phyloP scores from a whole-genome alignment of 1,140 invertebrate species.

The Galleria mellonella region DNA sequence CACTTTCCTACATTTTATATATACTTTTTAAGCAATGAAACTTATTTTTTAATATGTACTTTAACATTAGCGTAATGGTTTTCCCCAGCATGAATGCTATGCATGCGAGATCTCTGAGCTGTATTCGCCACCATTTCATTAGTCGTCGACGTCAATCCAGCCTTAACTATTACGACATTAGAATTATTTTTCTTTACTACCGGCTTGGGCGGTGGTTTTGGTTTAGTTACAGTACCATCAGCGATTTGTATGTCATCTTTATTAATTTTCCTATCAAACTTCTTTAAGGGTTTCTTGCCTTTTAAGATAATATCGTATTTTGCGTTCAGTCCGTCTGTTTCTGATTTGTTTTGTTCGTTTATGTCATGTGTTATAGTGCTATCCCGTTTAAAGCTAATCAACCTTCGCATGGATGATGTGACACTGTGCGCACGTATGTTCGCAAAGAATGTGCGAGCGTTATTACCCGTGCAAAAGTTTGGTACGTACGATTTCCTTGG shows the following conservation, averaged over 20 bases:
- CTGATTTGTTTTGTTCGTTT: not conserved
- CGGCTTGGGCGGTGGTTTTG: conserved; percentile 1
- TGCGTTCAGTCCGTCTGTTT: not conserved
- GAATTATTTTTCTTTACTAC: conserved; percentile 19
- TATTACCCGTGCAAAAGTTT: conserved; percentile 11
- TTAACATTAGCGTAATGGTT: conserved; percentile 11
- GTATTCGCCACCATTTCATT: conserved; percentile 66
- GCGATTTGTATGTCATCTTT: conserved; percentile 14
- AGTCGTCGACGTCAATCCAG: conserved; percentile 81
- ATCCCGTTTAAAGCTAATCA: conserved; percentile 24
- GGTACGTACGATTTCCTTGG: conserved; percentile 82
- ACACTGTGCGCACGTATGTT: conserved; percentile 24
- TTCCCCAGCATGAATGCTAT: conserved; percentile 10
- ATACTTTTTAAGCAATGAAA: too few species aligned
- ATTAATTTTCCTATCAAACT: conserved; percentile 8
- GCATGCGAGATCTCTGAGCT: conserved; percentile 13
- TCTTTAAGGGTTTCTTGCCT: not conserved
- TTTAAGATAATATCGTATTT: too few species aligned
- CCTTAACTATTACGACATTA: conserved; percentile 77
- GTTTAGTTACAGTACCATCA: not conserved
- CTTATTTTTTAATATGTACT: conserved; percentile 12
- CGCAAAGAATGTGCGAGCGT: conserved; percentile 13
- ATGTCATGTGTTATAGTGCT: conserved; percentile 1
- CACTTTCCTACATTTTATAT: too few species aligned
- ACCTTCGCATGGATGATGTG: conserved; percentile 21